A percentile compares a stretch with the other conserved stretches of the same genome.
Evolutionary conservation across 2,888 invertebrate genomes (phyloP).

Genomic region (Rotaria magnacalcarata): DNA sequence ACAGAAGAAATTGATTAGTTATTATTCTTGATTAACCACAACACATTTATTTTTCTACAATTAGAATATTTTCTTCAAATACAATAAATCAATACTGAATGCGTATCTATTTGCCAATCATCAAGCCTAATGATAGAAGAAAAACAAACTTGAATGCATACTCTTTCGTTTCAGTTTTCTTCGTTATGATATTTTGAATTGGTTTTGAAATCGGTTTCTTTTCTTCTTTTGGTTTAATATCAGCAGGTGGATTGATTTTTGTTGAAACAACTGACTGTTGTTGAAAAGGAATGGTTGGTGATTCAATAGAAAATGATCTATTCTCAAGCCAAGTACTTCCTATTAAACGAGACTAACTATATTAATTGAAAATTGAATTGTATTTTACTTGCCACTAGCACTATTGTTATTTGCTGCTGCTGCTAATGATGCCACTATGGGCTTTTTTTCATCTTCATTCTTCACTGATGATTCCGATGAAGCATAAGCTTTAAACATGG

Average conservation of each 20-base stretch:
- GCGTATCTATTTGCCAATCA: too few relatives aligned
- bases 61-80: too few relatives aligned
- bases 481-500: neutral
- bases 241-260: neutral
- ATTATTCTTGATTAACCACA: too few relatives aligned
- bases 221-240: slow-evolving; percentile 7
- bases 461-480: neutral
- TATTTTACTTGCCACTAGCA: neutral
- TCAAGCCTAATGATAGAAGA: neutral
- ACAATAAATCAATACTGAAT: too few relatives aligned
- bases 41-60: too few relatives aligned
- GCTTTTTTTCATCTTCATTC: neutral
- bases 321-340: neutral
- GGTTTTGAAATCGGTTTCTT: neutral
- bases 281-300: neutral
- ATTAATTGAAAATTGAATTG: neutral
- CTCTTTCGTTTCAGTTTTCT: neutral
- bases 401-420: neutral
- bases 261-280: neutral
- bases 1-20: too few relatives aligned
- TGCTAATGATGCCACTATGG: neutral
- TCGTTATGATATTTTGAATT: neutral
- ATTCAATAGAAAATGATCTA: neutral
- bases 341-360: neutral
- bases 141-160: neutral